phyloP scores from a whole-genome alignment of 2,113 vertebrate species.

The Platanista minor region DNA sequence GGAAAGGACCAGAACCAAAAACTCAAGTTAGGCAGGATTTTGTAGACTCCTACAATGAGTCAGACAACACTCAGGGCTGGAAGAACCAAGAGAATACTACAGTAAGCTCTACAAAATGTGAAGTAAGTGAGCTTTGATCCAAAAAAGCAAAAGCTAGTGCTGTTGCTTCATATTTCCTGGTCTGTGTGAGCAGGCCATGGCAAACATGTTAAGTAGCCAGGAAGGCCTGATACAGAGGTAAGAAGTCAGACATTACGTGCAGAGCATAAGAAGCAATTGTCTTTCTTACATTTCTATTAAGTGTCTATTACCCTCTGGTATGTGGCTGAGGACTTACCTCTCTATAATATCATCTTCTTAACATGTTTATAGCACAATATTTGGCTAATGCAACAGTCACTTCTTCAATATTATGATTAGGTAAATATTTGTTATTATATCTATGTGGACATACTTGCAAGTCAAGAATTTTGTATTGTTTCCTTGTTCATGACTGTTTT shows the following conservation, averaged over 20 bases:
- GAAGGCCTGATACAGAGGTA: neutral
- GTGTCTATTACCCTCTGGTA: neutral
- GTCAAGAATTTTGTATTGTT: neutral
- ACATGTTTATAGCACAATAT: neutral
- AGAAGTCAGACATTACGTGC: neutral
- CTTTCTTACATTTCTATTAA: neutral
- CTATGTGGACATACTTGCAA: neutral
- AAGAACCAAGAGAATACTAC: neutral
- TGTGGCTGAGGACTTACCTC: neutral
- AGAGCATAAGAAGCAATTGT: neutral
- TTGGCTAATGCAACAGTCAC: neutral
- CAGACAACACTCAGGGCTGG: neutral
- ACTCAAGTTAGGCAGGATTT: neutral
- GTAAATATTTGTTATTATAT: neutral
- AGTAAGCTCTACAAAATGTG: neutral
- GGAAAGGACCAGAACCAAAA: neutral
- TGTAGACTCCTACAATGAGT: neutral
- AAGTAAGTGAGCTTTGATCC: neutral
- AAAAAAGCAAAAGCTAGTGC: neutral
- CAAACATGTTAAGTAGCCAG: neutral
- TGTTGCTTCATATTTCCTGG: neutral
- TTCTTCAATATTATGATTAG: neutral
- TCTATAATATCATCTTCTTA: neutral
- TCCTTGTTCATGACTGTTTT: neutral
- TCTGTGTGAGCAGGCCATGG: neutral